phyloP scores from a whole-genome alignment of 2,113 vertebrate species.

The Prunella himalayana region DNA sequence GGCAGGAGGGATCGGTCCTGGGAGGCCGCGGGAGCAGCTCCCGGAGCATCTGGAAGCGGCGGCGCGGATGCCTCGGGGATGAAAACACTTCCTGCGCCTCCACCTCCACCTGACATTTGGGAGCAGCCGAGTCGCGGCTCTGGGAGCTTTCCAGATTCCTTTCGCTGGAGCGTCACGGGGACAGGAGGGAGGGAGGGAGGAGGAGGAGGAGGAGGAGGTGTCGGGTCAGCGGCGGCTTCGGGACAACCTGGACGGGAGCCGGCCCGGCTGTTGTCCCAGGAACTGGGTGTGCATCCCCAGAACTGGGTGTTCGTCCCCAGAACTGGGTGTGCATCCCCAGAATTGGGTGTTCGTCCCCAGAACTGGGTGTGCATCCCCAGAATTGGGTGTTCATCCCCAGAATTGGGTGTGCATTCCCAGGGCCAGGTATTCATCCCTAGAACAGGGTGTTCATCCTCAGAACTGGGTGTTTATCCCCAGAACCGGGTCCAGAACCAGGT shows the following conservation, averaged over 20 bases:
- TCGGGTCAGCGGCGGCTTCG: neutral
- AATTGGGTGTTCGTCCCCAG: fast-evolving
- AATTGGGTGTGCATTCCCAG: neutral
- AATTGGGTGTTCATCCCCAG: fast-evolving
- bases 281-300: neutral
- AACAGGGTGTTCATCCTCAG: fast-evolving
- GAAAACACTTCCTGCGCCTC: conserved; percentile 45
- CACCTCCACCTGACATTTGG: conserved; percentile 51
- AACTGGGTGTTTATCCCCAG: neutral
- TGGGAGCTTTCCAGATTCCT: neutral
- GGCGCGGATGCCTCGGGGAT: neutral
- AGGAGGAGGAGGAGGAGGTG: neutral
- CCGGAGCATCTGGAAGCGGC: neutral
- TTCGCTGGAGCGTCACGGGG: neutral
- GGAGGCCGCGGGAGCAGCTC: neutral
- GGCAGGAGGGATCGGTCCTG: neutral
- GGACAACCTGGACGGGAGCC: neutral
- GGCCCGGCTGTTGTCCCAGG: neutral
- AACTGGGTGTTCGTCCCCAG: fast-evolving
- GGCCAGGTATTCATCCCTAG: neutral
- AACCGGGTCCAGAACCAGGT: fast-evolving
- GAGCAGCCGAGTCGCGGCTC: neutral
- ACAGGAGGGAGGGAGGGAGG: neutral
- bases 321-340: fast-evolving
- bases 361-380: fast-evolving